Evolutionary conservation across 2,888 invertebrate species (phyloP).

Genomic region (Ormyrus labotus): DNA sequence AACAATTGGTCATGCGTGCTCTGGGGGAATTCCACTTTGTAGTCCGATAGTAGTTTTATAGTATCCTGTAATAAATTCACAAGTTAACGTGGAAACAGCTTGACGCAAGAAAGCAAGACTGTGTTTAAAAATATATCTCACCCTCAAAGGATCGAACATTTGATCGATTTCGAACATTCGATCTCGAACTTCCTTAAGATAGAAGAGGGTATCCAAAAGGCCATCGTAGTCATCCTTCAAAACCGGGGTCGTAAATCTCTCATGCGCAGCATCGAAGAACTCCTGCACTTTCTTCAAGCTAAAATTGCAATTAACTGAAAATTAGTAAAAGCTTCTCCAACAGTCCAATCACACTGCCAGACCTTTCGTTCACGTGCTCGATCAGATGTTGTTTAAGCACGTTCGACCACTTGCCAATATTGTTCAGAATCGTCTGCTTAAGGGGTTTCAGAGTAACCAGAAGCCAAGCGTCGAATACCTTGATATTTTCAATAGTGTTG

Average conservation of each 20-base stretch:
- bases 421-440: conserved; percentile 88
- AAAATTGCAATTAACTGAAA: conserved; percentile 43
- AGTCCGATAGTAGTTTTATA: conserved; percentile 88
- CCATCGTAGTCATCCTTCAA: conserved; percentile 91
- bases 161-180: conserved; percentile 86
- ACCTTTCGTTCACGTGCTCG: conserved; percentile 86
- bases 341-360: too few species aligned
- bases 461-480: conserved; percentile 88
- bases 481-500: conserved; percentile 81
- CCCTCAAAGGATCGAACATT: conserved; percentile 92
- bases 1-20: conserved; percentile 80
- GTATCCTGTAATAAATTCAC: conserved; percentile 78
- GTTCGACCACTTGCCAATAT: conserved; percentile 91
- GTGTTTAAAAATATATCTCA: conserved; percentile 38
- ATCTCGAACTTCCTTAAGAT: conserved; percentile 87
- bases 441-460: conserved; percentile 86
- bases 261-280: conserved; percentile 86
- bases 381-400: conserved; percentile 91
- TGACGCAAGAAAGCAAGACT: neutral
- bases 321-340: too few species aligned
- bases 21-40: conserved; percentile 92
- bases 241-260: conserved; percentile 84
- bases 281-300: conserved; percentile 86
- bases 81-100: neutral
- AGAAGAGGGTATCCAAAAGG: conserved; percentile 88